A percentile compares a stretch with the other conserved stretches of the same genome.
Evolutionary conservation across 2,888 invertebrate genomes (phyloP).

Genomic region (Pristionchus fissidentatus): DNA sequence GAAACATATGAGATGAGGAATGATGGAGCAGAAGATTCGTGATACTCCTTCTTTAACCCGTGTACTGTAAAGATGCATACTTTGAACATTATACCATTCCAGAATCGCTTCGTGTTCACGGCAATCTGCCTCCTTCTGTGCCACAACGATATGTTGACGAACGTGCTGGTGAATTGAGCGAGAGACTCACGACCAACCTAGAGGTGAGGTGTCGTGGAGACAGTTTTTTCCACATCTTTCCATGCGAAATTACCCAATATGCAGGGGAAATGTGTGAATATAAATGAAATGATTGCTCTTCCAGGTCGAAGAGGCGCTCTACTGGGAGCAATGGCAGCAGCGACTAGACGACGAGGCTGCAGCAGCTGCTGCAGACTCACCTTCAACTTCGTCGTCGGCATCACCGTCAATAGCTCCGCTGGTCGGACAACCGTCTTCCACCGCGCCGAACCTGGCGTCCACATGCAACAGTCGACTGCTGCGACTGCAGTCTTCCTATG

Average conservation of each 20-base stretch:
- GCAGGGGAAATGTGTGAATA: too few species aligned
- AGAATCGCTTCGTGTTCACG: neutral
- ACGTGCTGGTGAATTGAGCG: neutral
- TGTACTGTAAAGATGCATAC: neutral
- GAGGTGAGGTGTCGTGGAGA: neutral
- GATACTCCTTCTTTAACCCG: neutral
- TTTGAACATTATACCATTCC: neutral
- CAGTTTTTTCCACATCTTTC: too few species aligned
- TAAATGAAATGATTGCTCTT: neutral
- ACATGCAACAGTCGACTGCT: neutral
- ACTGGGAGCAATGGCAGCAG: neutral
- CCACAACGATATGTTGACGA: neutral
- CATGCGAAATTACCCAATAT: too few species aligned
- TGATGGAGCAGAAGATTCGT: too few species aligned
- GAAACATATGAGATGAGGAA: too few species aligned
- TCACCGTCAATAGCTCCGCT: neutral
- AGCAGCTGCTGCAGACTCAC: neutral
- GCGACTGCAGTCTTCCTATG: neutral
- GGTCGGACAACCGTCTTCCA: neutral
- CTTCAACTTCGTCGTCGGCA: neutral
- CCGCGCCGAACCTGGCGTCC: neutral
- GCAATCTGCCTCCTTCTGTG: neutral
- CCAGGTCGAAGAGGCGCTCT: slow-evolving; percentile 6
- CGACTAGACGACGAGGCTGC: neutral
- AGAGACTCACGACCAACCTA: neutral